Evolutionary conservation across 1,140 invertebrate species (phyloP).

Genomic region (Macrosteles quadrilineatus): DNA sequence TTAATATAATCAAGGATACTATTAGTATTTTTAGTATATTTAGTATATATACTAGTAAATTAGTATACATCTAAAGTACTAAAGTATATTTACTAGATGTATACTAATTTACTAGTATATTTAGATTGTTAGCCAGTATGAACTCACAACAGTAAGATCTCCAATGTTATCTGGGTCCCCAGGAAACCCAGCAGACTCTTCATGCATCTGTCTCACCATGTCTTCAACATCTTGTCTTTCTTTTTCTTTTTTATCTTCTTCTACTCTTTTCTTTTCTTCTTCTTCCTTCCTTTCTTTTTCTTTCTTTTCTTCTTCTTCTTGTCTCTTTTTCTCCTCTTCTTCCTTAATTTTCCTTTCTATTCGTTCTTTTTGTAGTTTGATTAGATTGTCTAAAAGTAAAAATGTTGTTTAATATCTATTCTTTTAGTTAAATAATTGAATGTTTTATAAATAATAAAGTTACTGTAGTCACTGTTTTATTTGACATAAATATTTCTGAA

Average conservation of each 20-base stretch:
- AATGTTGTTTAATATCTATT: constrained; percentile 25
- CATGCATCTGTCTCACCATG: constrained; percentile 55
- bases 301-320: constrained; percentile 48
- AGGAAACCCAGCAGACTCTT: constrained; percentile 44
- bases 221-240: constrained; percentile 58
- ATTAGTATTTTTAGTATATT: no score
- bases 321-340: constrained; percentile 56
- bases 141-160: constrained; percentile 33
- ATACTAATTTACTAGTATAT: no score
- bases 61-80: no score
- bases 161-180: constrained; percentile 33
- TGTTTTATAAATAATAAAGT: no score
- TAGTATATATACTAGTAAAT: no score
- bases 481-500: no score
- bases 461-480: no score
- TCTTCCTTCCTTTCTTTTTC: constrained; percentile 33
- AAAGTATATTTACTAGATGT: no score
- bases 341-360: constrained; percentile 54
- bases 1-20: no score
- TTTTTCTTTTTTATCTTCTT: constrained; percentile 54
- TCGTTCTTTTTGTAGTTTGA: constrained; percentile 58
- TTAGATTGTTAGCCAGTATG: no score
- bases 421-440: no score
- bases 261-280: constrained; percentile 31
- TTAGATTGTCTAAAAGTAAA: constrained; percentile 52